Evolutionary conservation across 2,113 vertebrate species (phyloP), one percentile per base, ranked within the genome.

Genomic region (Crotalus horridus): DNA sequence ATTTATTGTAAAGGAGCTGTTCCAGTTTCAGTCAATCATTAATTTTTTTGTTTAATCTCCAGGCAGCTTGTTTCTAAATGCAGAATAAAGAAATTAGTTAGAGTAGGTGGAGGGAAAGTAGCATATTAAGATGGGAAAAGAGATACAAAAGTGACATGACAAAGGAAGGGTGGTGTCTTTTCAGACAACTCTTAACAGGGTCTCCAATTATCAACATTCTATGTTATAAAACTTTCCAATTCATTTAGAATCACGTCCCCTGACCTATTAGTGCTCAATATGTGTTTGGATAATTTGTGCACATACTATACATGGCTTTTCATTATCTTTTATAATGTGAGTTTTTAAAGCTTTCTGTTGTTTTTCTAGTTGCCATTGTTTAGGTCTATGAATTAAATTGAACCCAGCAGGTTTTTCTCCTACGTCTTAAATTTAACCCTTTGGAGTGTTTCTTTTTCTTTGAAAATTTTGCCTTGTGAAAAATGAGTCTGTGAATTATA

Each of bases 1-100:
- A 69, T 53, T 88, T 89, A 26, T 39, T 15, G 24, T 54, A 81
- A 89, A 69, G 4, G 15, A 89, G 9, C 51, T 56, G 5, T 56
- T 85, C 51, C 64, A 56, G 87, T 89, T 51, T 89, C 87, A 89
- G 64, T 81, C 26, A 92, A 92, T 92, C 46, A 92, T 92, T 92
- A 85, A 92, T 64, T 58, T 89, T 87, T 23, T 56, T 48, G 20
- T 43, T 81, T 51, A 59, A 54, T 46, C 85, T 64, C 89, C 5
- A 43, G 21, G 55, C 46, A 90, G 56, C 12, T 21, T 33, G n/a
- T 48, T 92, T 29, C 87, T 5, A 56, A 39, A 48, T 58, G 64
- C 17, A 85, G 17, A 48, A 11, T 26, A 85, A 39, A 89, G 39
- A 85, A 7, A 86, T 69, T 13, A 21, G 51, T 88, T 88, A 33